Conservation (phyloP, 2,797 vertebrate species). For the Vipera ursinii region DNA sequence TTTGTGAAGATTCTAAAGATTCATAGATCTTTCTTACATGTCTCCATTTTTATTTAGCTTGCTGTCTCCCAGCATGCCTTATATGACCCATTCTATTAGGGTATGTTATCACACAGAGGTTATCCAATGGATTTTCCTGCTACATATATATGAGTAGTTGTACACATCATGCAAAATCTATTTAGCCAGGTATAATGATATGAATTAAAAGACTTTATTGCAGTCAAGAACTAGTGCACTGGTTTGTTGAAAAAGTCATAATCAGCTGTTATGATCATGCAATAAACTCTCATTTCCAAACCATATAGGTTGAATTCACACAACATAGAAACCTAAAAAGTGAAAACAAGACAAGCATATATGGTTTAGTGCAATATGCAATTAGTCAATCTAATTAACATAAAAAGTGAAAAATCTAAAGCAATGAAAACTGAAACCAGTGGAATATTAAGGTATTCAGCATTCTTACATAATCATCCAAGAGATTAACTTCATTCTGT, state of each 20-base stretch:
- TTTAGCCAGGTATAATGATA: not conserved
- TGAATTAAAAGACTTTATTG: not conserved
- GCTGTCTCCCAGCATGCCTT: not conserved
- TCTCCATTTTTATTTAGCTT: not conserved
- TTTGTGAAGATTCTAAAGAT: not conserved
- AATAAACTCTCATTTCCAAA: not conserved
- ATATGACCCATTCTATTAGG: not conserved
- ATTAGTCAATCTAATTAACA: not conserved
- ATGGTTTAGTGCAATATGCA: not conserved
- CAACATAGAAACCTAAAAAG: not conserved
- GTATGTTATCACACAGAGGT: not conserved
- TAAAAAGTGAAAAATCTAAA: not conserved
- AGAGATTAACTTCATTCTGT: not conserved
- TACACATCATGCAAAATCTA: not conserved
- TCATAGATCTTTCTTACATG: not conserved
- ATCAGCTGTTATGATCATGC: not conserved
- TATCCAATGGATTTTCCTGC: not conserved
- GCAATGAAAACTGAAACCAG: not conserved
- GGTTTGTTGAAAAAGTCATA: not conserved
- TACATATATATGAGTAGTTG: not conserved
- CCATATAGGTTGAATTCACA: not conserved
- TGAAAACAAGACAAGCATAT: not conserved
- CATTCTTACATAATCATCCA: not conserved
- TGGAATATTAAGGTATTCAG: not conserved
- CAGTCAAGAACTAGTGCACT: not conserved